Base-by-base conservation (phyloP, 2,888 invertebrate genomes). In the Thymelicus lineola region DNA sequence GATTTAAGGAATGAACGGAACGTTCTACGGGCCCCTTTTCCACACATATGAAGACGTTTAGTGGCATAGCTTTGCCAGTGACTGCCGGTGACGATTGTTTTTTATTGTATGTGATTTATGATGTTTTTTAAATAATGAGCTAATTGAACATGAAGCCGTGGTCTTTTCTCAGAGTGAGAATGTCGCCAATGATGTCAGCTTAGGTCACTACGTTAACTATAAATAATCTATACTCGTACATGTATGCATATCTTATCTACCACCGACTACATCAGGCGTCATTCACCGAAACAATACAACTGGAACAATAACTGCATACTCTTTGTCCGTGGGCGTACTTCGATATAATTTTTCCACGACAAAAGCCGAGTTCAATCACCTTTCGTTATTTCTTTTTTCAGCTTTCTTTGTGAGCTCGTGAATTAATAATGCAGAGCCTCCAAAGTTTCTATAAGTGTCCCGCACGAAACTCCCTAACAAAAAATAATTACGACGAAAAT, bases 401-500 rank as follows among this genome's bases (percentile, higher is more conserved):
- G 50, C 50, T 38, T 63, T 45, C 50, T 28, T 63, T 28, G 45
- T 17, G 53, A 46, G 45, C 35, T 55, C 36, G 28, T 36, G 48
- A 69, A 69, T 63, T 63, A 69, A 69, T 63, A 63, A 69, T 69
- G 48, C 63, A 69, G 63, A 61, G 61, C 50, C 48, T 46, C 38
- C 45, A 20, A 69, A 69, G 57, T 68, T 58, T 48, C 42, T 50
- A 50, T 62, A 59, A 69, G 57, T 58, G 69, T 63, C 20, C 28
- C 38, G 38, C 50, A 48, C n/a, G 58, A 63, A 69, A 63, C 58
- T 69, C 12, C 35, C 28, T 63, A 63, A 69, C 63, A 69, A 69
- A 61, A 62, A 67, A 68, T 68, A 68, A 68, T 68, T 68, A 68
- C 57, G 62, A 38, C 14, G 59, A 64, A 62, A 68, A 68, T 60